Base-by-base conservation (phyloP, 2,888 invertebrate species). In the Spodoptera picta region DNA sequence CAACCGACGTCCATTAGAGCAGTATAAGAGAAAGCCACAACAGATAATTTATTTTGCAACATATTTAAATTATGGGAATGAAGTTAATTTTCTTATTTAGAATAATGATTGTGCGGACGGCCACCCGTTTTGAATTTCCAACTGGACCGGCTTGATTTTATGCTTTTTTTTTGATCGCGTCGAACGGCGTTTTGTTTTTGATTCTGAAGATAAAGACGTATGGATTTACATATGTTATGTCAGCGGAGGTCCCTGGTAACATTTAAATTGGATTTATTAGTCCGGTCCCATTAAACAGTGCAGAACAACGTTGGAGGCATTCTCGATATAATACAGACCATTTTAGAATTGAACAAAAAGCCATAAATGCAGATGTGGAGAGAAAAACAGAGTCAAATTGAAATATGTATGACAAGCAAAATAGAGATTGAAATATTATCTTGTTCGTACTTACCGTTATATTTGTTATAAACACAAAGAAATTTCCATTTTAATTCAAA, bases 211-310 rank as follows among this genome's bases (percentile, higher is more conserved):
- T 94, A 94, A 94, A 93, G 92, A 92, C 87, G 93, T 94, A 93
- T 93, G 89, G 83, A 94, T 94, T 93, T 90, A 94, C 94, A 94
- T 94, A 93, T 93, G 93, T 93, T 92, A 92, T 93, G 90, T 92
- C 92, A 92, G 86, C 72, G 90, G 90, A 88, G 90, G 93, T 89
- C 92, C 92, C 89, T 86, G 88, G 84, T 81, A 83, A 91, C 89
- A 89, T 94, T 93, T 94, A 93, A 94, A 94, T 94, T 93, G 93
- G 90, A 94, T 93, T 94, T 94, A 93, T 93, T 92, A 93, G 92
- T 89, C 87, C 87, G 85, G 86, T 77, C 85, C 87, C 82, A 90
- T 90, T 89, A 92, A 90, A 80, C 81, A 83, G 85, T 79, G 84
- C 83, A 64, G 75, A 80, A 82, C 92, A 80, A 87, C 89, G 92